These are phyloP conservation scores for Ostrea denselamellosa DNA, from an alignment of 1,140 invertebrate species.

Conservation along the genomic window DNA sequence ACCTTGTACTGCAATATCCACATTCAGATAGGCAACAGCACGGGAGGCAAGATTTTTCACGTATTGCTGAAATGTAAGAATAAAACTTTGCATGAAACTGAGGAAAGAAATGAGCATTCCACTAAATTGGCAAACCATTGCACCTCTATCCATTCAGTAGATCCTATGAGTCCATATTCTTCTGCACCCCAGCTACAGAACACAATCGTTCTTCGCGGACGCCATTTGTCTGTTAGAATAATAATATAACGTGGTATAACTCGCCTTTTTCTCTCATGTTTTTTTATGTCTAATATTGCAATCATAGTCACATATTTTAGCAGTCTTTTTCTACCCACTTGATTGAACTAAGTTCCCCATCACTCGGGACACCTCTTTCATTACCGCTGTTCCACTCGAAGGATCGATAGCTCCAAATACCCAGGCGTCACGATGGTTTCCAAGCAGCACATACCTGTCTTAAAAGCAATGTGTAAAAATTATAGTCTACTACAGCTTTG, in stretches of 20 bases:
- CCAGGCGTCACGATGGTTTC: constrained; percentile 84
- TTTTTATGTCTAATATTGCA: neutral
- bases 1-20: constrained; percentile 73
- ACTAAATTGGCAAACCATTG: neutral
- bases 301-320: neutral
- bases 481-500: too few species aligned
- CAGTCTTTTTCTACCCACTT: constrained; percentile 58
- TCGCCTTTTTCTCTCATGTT: neutral
- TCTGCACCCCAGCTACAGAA: constrained; percentile 75
- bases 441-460: constrained; percentile 83
- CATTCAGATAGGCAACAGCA: constrained; percentile 74
- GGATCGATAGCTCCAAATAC: constrained; percentile 82
- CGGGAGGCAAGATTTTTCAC: constrained; percentile 66
- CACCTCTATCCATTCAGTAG: constrained; percentile 72
- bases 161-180: constrained; percentile 71
- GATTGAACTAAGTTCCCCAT: constrained; percentile 78
- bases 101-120: too few species aligned
- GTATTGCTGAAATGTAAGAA: constrained; percentile 65
- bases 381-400: constrained; percentile 80
- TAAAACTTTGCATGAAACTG: neutral
- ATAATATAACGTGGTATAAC: neutral
- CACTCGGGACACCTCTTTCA: constrained; percentile 81
- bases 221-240: constrained; percentile 63
- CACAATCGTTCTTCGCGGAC: constrained; percentile 69
- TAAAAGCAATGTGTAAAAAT: too few species aligned